A percentile compares a stretch with the other conserved stretches of the same genome.
Evolutionary conservation across 1,140 invertebrate species (phyloP).

Genomic region (Aleiodes sp.): DNA sequence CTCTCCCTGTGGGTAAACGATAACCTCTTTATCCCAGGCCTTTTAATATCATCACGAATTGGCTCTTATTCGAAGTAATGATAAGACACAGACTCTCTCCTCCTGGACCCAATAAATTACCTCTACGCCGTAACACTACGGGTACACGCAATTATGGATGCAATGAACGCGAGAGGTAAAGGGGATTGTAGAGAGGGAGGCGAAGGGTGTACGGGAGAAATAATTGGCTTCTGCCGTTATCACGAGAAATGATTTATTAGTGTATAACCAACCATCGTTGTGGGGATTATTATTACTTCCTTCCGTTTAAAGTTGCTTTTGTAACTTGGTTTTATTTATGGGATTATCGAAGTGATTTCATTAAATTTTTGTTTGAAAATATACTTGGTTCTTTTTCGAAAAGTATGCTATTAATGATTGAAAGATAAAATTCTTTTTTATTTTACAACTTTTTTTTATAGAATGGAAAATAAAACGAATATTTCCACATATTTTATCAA

Average conservation of each 20-base stretch:
- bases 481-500: too few relatives aligned
- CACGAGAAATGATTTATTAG: conserved; percentile 14
- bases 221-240: conserved; percentile 12
- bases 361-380: neutral
- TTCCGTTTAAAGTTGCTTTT: conserved; percentile 9
- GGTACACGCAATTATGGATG: conserved; percentile 14
- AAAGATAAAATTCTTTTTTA: neutral
- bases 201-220: neutral
- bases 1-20: too few relatives aligned
- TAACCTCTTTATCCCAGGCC: neutral
- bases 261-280: conserved; percentile 11
- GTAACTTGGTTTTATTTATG: neutral
- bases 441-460: too few relatives aligned
- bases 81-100: neutral
- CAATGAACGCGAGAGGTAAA: neutral
- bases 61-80: conserved; percentile 7
- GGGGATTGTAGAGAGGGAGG: neutral
- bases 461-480: too few relatives aligned
- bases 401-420: neutral
- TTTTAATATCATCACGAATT: conserved; percentile 11
- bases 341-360: neutral
- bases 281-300: conserved; percentile 14
- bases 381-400: too few relatives aligned
- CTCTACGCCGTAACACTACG: neutral
- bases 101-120: conserved; percentile 7